Evolutionary conservation across 2,797 vertebrate species (phyloP).

Genomic region (Coreius guichenoti): DNA sequence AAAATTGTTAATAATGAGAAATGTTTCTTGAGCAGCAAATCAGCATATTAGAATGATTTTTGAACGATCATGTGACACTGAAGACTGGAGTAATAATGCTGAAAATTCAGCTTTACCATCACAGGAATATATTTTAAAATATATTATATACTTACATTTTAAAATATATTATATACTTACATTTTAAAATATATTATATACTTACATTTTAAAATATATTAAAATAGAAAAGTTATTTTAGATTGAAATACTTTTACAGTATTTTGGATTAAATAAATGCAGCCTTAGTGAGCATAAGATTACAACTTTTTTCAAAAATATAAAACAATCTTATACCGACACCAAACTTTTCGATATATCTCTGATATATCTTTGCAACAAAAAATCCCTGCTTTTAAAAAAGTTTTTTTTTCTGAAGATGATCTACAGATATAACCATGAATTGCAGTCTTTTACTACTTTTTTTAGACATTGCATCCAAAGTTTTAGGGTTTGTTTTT

Average conservation of each 20-base stretch:
- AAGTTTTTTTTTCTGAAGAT: not conserved
- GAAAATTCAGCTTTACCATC: not conserved
- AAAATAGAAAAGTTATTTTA: not conserved
- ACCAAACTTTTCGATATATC: too few species aligned
- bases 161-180: too few species aligned
- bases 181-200: too few species aligned
- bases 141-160: too few species aligned
- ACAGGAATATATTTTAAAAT: not conserved
- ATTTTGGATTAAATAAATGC: not conserved
- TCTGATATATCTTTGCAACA: not conserved
- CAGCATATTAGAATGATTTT: not conserved
- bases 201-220: conserved; percentile 1
- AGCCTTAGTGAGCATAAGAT: not conserved
- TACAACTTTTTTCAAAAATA: not conserved
- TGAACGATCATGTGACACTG: not conserved
- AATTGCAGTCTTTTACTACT: not conserved
- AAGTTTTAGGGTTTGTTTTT: not conserved
- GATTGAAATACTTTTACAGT: not conserved
- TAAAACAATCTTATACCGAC: too few species aligned
- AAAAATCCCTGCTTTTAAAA: not conserved
- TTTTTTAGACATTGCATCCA: not conserved
- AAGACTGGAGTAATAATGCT: not conserved
- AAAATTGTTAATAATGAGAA: not conserved
- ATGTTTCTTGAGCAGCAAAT: not conserved
- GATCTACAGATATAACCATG: not conserved